phyloP scores from a whole-genome alignment of 2,797 vertebrate species.

The Megalops cyprinoides region DNA sequence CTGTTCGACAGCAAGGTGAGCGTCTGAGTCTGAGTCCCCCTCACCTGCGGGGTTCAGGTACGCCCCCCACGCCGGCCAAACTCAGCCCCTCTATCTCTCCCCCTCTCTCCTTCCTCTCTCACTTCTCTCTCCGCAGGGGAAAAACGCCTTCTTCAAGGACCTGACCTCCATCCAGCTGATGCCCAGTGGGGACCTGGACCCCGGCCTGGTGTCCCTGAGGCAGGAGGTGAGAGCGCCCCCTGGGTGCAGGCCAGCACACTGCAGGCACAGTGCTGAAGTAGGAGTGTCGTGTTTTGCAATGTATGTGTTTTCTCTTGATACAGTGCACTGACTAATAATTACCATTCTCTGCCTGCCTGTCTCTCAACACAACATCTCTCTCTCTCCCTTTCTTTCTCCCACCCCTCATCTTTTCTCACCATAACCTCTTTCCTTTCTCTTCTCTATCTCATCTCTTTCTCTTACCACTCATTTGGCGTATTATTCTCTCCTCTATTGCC shows the following conservation, averaged over 20 bases:
- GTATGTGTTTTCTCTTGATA: too few relatives aligned
- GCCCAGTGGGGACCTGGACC: slow-evolving; percentile 92
- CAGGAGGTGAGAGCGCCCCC: slow-evolving; percentile 80
- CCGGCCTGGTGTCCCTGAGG: slow-evolving; percentile 79
- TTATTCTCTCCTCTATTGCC: too few relatives aligned
- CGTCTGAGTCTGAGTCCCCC: too few relatives aligned
- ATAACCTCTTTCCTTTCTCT: too few relatives aligned
- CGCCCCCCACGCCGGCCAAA: neutral
- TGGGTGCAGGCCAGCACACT: neutral
- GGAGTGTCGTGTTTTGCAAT: too few relatives aligned
- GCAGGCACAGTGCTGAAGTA: neutral
- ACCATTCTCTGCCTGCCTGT: neutral
- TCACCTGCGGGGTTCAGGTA: too few relatives aligned
- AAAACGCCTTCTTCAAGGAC: slow-evolving; percentile 97
- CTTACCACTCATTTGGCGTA: too few relatives aligned
- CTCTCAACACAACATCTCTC: neutral
- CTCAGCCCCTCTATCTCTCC: slow-evolving; percentile 10
- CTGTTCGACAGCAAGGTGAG: slow-evolving; percentile 94
- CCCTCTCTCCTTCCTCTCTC: slow-evolving; percentile 40
- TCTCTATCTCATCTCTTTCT: too few relatives aligned
- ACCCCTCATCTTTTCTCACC: neutral
- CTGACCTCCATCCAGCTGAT: slow-evolving; percentile 93
- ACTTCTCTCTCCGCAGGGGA: slow-evolving; percentile 80
- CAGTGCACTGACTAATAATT: neutral
- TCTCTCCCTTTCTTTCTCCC: neutral